Evolutionary conservation across 2,113 vertebrate genomes (phyloP).

Genomic region (Alethe castanea): DNA sequence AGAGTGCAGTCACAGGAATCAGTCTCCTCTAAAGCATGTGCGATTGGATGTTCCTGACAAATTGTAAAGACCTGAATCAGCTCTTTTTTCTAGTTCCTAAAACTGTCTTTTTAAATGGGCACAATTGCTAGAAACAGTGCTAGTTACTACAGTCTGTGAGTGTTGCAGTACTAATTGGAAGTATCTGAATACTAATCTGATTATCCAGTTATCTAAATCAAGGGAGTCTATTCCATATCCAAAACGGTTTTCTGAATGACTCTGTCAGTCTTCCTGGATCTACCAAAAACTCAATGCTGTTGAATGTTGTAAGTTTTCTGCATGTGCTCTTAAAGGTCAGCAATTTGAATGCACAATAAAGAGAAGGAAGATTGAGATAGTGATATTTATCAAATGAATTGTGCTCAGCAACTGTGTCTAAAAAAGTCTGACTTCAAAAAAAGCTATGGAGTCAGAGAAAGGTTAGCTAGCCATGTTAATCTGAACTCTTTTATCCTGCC

Average conservation of each 20-base stretch:
- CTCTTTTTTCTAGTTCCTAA: neutral
- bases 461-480: slow-evolving; percentile 42
- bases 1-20: neutral
- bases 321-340: neutral
- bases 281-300: neutral
- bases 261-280: neutral
- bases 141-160: neutral
- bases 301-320: neutral
- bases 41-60: neutral
- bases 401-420: slow-evolving; percentile 37
- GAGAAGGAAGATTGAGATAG: neutral
- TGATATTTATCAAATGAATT: slow-evolving; percentile 22
- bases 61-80: neutral
- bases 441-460: slow-evolving; percentile 30
- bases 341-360: neutral
- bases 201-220: neutral
- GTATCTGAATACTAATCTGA: neutral
- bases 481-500: slow-evolving; percentile 55
- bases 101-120: neutral
- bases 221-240: neutral
- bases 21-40: neutral
- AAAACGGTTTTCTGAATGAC: neutral
- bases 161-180: neutral
- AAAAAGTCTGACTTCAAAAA: slow-evolving; percentile 52
- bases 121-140: neutral